phyloP scores from a whole-genome alignment of 1,140 invertebrate genomes.

The Pararge aegeria region DNA sequence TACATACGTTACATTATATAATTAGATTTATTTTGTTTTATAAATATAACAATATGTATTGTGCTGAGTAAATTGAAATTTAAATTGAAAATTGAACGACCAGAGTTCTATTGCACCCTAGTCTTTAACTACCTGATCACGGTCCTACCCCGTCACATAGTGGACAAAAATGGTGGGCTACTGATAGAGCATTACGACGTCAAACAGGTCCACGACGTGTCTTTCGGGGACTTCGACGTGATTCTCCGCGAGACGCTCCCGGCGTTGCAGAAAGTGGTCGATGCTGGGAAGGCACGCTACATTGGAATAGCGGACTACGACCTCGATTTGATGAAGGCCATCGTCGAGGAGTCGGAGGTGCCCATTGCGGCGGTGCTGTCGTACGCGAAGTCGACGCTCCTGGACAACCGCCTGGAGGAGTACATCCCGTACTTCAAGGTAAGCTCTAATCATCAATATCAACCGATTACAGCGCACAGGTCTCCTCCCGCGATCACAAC shows the following conservation, averaged over 20 bases:
- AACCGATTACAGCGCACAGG: too few relatives aligned
- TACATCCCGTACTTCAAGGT: conserved; percentile 90
- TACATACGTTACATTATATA: too few relatives aligned
- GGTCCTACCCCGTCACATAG: too few relatives aligned
- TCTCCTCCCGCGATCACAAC: too few relatives aligned
- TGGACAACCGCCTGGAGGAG: conserved; percentile 88
- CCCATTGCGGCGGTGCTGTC: conserved; percentile 87
- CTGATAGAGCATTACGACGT: too few relatives aligned
- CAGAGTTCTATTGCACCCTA: too few relatives aligned
- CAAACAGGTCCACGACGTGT: conserved; percentile 96
- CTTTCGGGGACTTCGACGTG: conserved; percentile 90
- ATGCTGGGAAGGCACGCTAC: conserved; percentile 88
- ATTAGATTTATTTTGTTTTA: too few relatives aligned
- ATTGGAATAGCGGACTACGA: conserved; percentile 96
- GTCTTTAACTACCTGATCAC: too few relatives aligned
- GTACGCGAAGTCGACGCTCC: conserved; percentile 89
- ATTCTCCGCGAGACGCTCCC: conserved; percentile 93
- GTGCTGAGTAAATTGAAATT: too few relatives aligned
- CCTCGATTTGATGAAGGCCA: conserved; percentile 86
- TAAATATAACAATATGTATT: too few relatives aligned
- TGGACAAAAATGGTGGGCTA: too few relatives aligned
- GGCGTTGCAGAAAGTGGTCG: conserved; percentile 85
- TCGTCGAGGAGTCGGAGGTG: conserved; percentile 84
- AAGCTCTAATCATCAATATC: conserved; percentile 9
- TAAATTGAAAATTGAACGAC: too few relatives aligned